Evolutionary conservation across 2,113 vertebrate species (phyloP).

Genomic region (Craseonycteris thonglongyai): DNA sequence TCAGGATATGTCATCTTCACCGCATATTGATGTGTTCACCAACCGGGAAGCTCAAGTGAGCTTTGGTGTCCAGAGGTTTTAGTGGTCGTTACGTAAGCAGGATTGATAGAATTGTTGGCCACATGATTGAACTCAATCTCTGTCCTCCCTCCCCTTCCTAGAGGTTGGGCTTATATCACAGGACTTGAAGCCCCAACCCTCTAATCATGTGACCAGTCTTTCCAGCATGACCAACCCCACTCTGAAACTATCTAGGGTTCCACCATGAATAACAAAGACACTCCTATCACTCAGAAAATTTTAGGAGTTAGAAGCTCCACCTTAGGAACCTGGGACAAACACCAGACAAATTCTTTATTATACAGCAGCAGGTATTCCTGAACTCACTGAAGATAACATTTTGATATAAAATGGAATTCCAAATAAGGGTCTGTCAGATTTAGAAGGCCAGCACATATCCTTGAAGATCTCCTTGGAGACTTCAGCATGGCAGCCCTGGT

Average conservation of each 20-base stretch:
- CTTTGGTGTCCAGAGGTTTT: not conserved
- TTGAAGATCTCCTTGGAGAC: not conserved
- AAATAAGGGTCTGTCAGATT: not conserved
- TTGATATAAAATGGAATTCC: not conserved
- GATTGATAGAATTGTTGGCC: not conserved
- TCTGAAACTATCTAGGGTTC: not conserved
- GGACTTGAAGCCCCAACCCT: not conserved
- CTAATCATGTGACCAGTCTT: not conserved
- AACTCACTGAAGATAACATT: not conserved
- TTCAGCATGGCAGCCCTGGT: not conserved
- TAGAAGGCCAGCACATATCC: not conserved
- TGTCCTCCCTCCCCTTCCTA: not conserved
- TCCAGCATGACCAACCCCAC: not conserved
- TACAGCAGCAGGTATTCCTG: not conserved
- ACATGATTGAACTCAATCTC: not conserved
- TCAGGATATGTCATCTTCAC: not conserved
- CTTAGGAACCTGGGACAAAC: not conserved
- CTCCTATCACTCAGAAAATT: not conserved
- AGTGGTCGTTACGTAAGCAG: not conserved
- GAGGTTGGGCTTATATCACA: not conserved
- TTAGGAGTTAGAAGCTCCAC: not conserved
- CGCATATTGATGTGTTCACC: not conserved
- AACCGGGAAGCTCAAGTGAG: not conserved
- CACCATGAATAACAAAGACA: not conserved
- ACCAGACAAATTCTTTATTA: not conserved